Evolutionary conservation across 2,888 invertebrate species (phyloP).

Genomic region (Ramazzottius varieornatus): DNA sequence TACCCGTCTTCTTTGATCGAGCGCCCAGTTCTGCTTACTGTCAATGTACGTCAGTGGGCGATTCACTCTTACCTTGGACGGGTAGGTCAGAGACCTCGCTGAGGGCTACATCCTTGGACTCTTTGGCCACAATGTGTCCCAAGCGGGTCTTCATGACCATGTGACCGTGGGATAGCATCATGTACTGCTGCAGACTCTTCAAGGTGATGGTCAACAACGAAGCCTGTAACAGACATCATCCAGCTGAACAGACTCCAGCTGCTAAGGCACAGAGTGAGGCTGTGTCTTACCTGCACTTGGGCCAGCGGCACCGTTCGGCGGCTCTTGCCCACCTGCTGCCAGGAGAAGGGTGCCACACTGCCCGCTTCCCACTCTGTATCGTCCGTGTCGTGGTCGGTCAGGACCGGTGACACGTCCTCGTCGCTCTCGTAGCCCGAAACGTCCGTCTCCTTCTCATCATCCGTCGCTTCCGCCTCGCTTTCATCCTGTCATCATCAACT

Average conservation of each 20-base stretch:
- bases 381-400: neutral
- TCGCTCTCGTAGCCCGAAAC: neutral
- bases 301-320: neutral
- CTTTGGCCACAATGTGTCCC: neutral
- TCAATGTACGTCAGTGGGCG: too few species aligned
- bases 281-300: neutral
- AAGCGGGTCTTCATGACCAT: neutral
- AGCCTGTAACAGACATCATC: neutral
- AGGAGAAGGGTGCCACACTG: neutral
- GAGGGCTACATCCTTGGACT: neutral
- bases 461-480: neutral
- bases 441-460: too few species aligned
- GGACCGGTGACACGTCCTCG: neutral
- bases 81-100: neutral
- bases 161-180: neutral
- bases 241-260: too few species aligned
- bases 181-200: neutral
- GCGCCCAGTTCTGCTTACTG: too few species aligned
- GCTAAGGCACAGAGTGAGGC: too few species aligned
- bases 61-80: neutral
- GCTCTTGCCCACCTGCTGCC: neutral
- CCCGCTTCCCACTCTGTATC: neutral
- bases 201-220: neutral
- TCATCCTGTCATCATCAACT: too few species aligned
- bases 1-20: too few species aligned